These are phyloP conservation scores for Spondyliosoma cantharus DNA, from an alignment of 2,797 vertebrate species.

Conservation along the genomic window DNA sequence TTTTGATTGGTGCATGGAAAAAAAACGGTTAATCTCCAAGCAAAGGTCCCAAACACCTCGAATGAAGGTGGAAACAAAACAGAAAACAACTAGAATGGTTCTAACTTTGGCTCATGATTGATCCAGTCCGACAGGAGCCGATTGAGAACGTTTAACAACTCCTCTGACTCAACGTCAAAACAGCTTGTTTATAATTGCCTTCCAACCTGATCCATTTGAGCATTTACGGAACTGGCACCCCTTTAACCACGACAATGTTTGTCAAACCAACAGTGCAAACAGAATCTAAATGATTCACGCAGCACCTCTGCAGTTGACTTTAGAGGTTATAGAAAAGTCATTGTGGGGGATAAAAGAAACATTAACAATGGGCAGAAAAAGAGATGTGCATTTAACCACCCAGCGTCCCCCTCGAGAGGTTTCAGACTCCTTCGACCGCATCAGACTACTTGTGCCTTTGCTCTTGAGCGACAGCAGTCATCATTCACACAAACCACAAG, in stretches of 20 bases:
- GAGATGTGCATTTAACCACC: not conserved
- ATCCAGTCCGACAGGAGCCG: not conserved
- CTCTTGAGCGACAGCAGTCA: not conserved
- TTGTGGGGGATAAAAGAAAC: too few species aligned
- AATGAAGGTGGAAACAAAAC: not conserved
- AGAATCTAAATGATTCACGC: not conserved
- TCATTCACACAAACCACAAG: conserved; percentile 17
- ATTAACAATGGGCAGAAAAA: not conserved
- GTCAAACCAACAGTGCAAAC: not conserved
- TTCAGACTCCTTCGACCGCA: not conserved
- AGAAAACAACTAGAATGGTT: not conserved
- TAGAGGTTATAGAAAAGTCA: not conserved
- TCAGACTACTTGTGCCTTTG: not conserved
- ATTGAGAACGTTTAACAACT: conserved; percentile 1
- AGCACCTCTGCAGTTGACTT: not conserved
- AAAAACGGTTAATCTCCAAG: not conserved
- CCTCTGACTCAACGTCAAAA: not conserved
- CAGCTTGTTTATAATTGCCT: not conserved
- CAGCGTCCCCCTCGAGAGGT: not conserved
- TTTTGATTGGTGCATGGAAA: not conserved
- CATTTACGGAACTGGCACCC: not conserved
- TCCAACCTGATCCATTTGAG: not conserved
- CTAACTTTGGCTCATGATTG: not conserved
- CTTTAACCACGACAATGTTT: not conserved
- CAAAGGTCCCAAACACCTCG: not conserved